phyloP scores from a whole-genome alignment of 2,888 invertebrate species.

The Zygothrica quintamaculata region DNA sequence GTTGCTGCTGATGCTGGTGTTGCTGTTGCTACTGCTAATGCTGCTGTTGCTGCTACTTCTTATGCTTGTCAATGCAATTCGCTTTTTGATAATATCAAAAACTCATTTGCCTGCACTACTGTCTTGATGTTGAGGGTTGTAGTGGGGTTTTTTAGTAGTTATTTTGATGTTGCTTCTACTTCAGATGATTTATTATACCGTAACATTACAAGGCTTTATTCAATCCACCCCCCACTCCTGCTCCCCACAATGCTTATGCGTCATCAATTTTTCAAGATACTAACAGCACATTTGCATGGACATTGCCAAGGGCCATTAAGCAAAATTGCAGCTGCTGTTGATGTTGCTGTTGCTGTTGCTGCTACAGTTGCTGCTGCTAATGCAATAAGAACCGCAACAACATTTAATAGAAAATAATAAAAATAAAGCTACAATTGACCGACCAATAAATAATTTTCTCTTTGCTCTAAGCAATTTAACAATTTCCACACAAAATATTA shows the following conservation, averaged over 20 bases:
- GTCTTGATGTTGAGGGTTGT: constrained; percentile 13
- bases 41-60: constrained; percentile 33
- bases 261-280: constrained; percentile 71
- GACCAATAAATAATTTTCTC: constrained; percentile 57
- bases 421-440: constrained; percentile 36
- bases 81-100: constrained; percentile 72
- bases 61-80: constrained; percentile 74
- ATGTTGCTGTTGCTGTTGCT: constrained; percentile 28
- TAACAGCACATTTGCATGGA: constrained; percentile 59
- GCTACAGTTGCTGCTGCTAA: constrained; percentile 31
- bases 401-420: constrained; percentile 43
- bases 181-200: constrained; percentile 70
- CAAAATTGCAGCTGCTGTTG: constrained; percentile 44
- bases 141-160: constrained; percentile 47
- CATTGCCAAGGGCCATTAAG: constrained; percentile 67
- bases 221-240: not conserved
- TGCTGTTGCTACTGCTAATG: constrained; percentile 31
- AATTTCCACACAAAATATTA: constrained; percentile 62
- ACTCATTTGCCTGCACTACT: constrained; percentile 71
- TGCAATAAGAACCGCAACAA: constrained; percentile 49
- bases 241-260: constrained; percentile 61
- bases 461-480: constrained; percentile 60
- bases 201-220: not conserved
- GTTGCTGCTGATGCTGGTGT: constrained; percentile 35
- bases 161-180: constrained; percentile 51